Percentiles rank a stretch among this genome's conserved stretches.
phyloP scores from a whole-genome alignment of 2,888 invertebrate species.

The Lucinisca nassula region DNA sequence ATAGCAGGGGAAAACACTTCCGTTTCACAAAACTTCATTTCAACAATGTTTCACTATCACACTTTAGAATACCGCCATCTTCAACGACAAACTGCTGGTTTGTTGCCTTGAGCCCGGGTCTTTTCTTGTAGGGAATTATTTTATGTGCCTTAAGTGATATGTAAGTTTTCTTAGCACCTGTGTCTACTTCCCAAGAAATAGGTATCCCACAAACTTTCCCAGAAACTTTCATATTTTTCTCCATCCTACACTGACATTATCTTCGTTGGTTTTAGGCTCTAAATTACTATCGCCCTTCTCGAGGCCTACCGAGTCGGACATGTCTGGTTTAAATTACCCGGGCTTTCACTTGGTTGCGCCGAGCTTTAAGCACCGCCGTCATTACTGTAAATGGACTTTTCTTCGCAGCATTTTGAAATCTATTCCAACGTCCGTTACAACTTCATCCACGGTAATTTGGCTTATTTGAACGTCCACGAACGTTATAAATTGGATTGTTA shows the following conservation, averaged over 20 bases:
- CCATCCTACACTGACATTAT: not conserved
- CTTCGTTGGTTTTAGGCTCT: not conserved
- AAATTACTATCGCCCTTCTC: not conserved
- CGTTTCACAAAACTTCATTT: conserved; percentile 12
- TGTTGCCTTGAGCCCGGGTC: conserved; percentile 14
- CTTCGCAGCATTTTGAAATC: not conserved
- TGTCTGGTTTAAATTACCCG: not conserved
- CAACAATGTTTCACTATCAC: conserved; percentile 27
- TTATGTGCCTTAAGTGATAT: not conserved
- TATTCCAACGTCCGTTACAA: not conserved
- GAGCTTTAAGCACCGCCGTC: not conserved
- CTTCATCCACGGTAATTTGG: not conserved
- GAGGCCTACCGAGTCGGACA: conserved; percentile 16
- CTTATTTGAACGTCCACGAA: not conserved
- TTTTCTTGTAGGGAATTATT: not conserved
- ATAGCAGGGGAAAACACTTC: conserved; percentile 34
- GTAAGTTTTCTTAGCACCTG: conserved; percentile 24
- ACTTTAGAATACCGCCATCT: not conserved
- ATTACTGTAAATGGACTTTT: not conserved
- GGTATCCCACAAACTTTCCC: conserved; percentile 14
- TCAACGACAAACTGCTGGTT: conserved; percentile 6
- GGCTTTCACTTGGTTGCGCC: not conserved
- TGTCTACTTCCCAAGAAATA: conserved; percentile 38
- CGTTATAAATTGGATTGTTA: not conserved
- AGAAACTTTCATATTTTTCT: conserved; percentile 8